phyloP scores from a whole-genome alignment of 2,797 vertebrate species.

The Falco concolor region DNA sequence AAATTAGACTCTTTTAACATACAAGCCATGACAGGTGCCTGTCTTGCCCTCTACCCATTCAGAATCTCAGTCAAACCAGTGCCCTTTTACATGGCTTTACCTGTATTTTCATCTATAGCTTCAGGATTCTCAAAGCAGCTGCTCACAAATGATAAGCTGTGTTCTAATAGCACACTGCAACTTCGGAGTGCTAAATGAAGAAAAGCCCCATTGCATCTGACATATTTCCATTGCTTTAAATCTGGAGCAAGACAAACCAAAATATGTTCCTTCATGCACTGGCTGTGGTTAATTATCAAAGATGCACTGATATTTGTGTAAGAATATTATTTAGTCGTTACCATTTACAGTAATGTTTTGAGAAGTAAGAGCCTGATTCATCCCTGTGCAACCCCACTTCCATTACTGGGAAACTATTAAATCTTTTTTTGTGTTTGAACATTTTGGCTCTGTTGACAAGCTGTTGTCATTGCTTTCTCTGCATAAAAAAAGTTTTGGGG shows the following conservation, averaged over 20 bases:
- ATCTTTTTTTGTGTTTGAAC: neutral
- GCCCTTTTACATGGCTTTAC: neutral
- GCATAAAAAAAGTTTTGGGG: neutral
- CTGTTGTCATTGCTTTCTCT: neutral
- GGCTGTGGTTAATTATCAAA: slow-evolving; percentile 38
- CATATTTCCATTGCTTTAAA: neutral
- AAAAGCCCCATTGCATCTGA: neutral
- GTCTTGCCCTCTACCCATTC: neutral
- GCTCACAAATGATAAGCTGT: neutral
- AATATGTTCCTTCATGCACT: neutral
- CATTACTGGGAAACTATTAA: neutral
- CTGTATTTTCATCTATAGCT: neutral
- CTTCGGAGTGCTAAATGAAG: neutral
- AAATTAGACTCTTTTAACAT: neutral
- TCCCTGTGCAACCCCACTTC: neutral
- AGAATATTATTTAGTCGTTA: slow-evolving; percentile 43
- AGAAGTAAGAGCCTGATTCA: slow-evolving; percentile 27
- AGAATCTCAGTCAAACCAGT: neutral
- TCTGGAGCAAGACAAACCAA: neutral
- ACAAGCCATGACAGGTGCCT: neutral
- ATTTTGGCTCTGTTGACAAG: neutral
- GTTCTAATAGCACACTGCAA: neutral
- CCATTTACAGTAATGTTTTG: slow-evolving; percentile 66
- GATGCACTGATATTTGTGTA: slow-evolving; percentile 5
- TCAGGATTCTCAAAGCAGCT: neutral